phyloP scores from a whole-genome alignment of 2,113 vertebrate species.

The Bufo gargarizans region DNA sequence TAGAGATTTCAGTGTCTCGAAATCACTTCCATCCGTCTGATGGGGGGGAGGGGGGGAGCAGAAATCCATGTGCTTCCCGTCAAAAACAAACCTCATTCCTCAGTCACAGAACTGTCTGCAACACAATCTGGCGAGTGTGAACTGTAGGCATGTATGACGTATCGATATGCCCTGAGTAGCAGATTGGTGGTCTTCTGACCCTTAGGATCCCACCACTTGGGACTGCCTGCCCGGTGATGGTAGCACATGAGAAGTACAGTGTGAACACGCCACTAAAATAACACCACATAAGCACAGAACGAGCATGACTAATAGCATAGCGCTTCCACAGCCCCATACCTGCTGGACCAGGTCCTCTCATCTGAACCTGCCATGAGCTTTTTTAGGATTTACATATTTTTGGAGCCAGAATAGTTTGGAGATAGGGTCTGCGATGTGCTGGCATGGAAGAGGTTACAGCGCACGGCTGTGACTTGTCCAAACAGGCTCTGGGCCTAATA shows the following conservation, averaged over 20 bases:
- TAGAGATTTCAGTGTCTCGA: too few species aligned
- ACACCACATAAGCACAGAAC: neutral
- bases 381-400: neutral
- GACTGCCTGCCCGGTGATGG: too few species aligned
- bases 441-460: neutral
- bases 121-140: too few species aligned
- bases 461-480: constrained; percentile 30
- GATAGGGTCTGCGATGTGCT: neutral
- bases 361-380: neutral
- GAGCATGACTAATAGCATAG: neutral
- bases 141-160: too few species aligned
- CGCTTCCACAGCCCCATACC: neutral
- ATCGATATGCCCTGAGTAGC: too few species aligned
- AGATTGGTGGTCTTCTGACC: too few species aligned
- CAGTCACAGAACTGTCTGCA: too few species aligned
- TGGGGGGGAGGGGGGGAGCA: too few species aligned
- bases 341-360: neutral
- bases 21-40: too few species aligned
- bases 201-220: too few species aligned
- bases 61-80: too few species aligned
- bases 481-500: constrained; percentile 35
- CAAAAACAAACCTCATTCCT: too few species aligned
- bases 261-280: neutral
- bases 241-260: neutral
- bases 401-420: neutral